Evolutionary conservation across 2,888 invertebrate genomes (phyloP), one percentile per base, ranked within the genome.

Genomic region (Campoplex capitator): DNA sequence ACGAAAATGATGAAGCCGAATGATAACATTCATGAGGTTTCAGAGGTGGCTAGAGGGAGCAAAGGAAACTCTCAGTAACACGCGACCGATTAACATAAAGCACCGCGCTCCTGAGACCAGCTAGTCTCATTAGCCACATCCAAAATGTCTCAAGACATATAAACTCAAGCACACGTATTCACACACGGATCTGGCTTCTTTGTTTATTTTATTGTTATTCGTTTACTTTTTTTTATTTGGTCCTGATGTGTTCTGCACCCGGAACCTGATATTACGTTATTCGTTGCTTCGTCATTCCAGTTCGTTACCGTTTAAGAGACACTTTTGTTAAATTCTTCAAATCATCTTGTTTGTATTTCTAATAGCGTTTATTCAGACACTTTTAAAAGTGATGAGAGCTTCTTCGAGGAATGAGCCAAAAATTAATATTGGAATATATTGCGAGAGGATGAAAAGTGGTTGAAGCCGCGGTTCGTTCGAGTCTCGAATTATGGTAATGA

Each of bases 81-180:
- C 92, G 92, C 92, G 91, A 92, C 65, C 75, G 92, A 92, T 92
- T 92, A 92, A 91, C 92, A 92, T 92, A 92, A 92, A 92, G 91
- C 78, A 84, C 87, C 75, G 82, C 75, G 76, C 54, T 42, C 11
- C n/a, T 2, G 42, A 54, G 54, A 32, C 28, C n/a, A 62, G 48
- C 42, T 89, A 90, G 91, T 90, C 92, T 92, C 92, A 92, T 92
- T 92, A 92, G 92, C 90, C 82, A 88, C 90, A 88, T 90, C 91
- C 92, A 84, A 91, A 91, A 91, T 91, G 90, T 91, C 91, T 2
- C 9, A 6, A 56, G 56, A 32, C 38, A 38, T 38, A 38, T 32
- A 32, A 62, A 32, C 62, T 2, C 32, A 62, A 13, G 16, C 13
- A 9, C 28, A 62, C 3, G 28, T 88, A 42, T 86, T 83, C 68